Base-by-base conservation (phyloP, 2,888 invertebrate species). In the Trisateles emortualis region DNA sequence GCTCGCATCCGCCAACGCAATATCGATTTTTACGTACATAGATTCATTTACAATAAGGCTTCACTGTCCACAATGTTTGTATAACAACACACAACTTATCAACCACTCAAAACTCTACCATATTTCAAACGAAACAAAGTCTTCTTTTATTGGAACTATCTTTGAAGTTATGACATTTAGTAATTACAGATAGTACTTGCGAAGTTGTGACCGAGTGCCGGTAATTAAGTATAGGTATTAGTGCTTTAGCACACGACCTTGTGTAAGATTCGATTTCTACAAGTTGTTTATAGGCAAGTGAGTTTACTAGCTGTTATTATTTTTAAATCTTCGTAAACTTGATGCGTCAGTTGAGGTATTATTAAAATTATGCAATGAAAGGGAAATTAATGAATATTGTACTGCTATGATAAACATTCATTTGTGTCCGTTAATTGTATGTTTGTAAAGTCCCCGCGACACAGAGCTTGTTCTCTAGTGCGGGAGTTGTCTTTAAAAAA, bases 1-100 rank as follows among this genome's bases (percentile, higher is more conserved):
- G 77, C 67, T 59, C 74, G 78, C 78, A 88, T 88, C 87, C 88
- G 84, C 85, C 84, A 83, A 85, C 88, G 84, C 84, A 75, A 70
- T 89, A 90, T 90, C 88, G 90, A 90, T 90, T 90, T 88, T 79
- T 77, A 84, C 86, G 84, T 84, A 88, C 86, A 82, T 84, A 86
- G 81, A 84, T 85, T 84, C 83, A 80, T 80, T 84, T 81, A 84
- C 84, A 84, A 78, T 90, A 89, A 72, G 90, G 90, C 88, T 91
- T 90, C 90, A 73, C 79, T 80, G 79, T 78, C 79, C 83, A 81
- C 74, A 59, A 64, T 73, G 74, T 67, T 67, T 66, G 66, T 64
- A 48, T 54, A 68, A 61, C 54, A 65, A 68, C 67, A 68, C 55
- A 49, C 64, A 67, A 71, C 78, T 69, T 74, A 81, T 76, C 65